These are phyloP conservation scores for Pangasianodon gigas DNA, from an alignment of 2,113 vertebrate species.

Conservation along the genomic window DNA sequence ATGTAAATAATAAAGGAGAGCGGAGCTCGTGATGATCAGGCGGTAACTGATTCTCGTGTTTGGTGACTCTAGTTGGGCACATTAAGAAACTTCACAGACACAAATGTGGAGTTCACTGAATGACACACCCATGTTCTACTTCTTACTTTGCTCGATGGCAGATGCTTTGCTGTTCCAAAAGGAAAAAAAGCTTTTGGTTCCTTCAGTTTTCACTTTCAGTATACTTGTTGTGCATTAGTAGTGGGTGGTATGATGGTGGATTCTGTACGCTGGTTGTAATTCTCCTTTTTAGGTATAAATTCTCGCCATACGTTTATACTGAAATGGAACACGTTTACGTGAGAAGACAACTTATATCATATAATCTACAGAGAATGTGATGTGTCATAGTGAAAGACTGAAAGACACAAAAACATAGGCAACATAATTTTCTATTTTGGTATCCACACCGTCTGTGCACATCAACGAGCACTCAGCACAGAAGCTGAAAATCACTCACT, in stretches of 20 bases:
- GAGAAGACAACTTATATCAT: neutral
- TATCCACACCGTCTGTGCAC: neutral
- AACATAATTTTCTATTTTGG: neutral
- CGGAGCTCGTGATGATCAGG: slow-evolving; percentile 28
- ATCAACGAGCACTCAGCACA: neutral
- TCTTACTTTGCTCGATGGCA: neutral
- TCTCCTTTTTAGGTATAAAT: neutral
- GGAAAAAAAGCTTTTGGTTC: neutral
- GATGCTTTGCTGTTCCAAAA: neutral
- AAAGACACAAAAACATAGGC: neutral
- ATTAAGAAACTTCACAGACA: neutral
- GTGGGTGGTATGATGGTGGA: neutral
- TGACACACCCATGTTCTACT: neutral
- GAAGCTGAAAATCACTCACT: neutral
- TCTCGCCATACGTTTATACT: neutral
- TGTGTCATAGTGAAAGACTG: slow-evolving; percentile 6
- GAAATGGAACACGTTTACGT: neutral
- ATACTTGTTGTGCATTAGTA: neutral
- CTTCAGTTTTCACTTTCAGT: slow-evolving; percentile 10
- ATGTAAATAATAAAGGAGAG: slow-evolving; percentile 40
- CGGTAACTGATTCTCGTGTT: neutral
- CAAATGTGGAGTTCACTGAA: neutral
- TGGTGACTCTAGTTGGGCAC: neutral
- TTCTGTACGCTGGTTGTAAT: neutral
- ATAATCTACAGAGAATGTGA: slow-evolving; percentile 12